Percentiles rank a stretch among this genome's conserved stretches.
Evolutionary conservation across 2,113 vertebrate genomes (phyloP).

Genomic region (Lophius piscatorius): DNA sequence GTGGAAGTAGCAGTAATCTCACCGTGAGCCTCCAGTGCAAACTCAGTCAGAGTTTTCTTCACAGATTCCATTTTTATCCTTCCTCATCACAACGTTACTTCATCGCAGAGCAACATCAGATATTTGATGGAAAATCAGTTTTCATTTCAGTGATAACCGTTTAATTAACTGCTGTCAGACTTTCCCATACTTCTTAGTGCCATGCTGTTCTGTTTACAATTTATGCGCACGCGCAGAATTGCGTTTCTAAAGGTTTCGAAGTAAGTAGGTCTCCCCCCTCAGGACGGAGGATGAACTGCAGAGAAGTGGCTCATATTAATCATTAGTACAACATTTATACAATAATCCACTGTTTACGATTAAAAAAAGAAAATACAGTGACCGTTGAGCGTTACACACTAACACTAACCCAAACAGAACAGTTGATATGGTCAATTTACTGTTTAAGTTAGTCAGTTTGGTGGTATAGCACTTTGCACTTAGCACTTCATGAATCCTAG

Average conservation of each 20-base stretch:
- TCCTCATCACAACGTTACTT: background rate
- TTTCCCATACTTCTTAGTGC: background rate
- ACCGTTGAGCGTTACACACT: no score
- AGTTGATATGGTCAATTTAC: no score
- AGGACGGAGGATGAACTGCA: constrained; percentile 40
- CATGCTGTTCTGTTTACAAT: constrained; percentile 45
- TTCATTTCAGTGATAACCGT: background rate
- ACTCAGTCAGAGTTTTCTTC: constrained; percentile 61
- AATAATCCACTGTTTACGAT: no score
- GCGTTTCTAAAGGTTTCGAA: fast-evolving
- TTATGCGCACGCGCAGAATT: constrained; percentile 39
- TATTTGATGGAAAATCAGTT: background rate
- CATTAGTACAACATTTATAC: no score
- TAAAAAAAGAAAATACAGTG: no score
- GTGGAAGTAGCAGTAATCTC: no score
- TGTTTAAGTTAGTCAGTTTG: no score
- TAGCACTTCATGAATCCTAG: no score
- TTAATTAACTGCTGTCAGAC: background rate
- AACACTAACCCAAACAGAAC: no score
- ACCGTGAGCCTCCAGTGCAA: constrained; percentile 78
- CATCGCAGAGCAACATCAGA: background rate
- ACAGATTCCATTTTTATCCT: constrained; percentile 58
- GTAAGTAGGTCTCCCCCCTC: constrained; percentile 38
- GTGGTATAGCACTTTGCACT: no score
- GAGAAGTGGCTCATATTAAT: no score